These are phyloP conservation scores for Liolophura sinensis DNA, from an alignment of 1,140 invertebrate species.

Conservation along the genomic window DNA sequence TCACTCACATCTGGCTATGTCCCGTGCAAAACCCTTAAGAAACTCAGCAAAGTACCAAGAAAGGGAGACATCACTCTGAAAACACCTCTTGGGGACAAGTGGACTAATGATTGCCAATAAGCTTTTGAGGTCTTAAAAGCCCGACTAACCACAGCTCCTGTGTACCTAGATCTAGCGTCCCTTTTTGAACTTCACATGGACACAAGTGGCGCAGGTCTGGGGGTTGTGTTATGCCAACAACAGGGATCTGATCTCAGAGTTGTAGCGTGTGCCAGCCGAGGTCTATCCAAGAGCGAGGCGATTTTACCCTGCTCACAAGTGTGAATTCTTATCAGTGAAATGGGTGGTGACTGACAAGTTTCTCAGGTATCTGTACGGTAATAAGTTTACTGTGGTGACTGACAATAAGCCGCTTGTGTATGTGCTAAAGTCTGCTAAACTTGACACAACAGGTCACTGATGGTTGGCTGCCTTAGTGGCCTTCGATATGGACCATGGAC, in stretches of 20 bases:
- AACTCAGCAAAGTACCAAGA: no score
- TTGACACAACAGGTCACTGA: no score
- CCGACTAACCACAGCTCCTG: conserved; percentile 11
- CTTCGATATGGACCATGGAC: conserved; percentile 6
- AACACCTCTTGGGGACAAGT: conserved; percentile 11
- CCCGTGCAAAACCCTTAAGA: no score
- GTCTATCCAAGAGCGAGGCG: conserved; percentile 9
- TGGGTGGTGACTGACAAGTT: conserved; percentile 24
- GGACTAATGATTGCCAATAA: conserved; percentile 13
- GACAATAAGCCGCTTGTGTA: conserved; percentile 2
- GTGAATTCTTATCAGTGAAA: conserved; percentile 25
- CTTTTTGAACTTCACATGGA: conserved; percentile 36
- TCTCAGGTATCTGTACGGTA: conserved; percentile 9
- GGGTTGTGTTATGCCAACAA: conserved; percentile 37
- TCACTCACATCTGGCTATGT: no score
- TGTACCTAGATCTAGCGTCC: conserved; percentile 18
- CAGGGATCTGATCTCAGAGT: conserved; percentile 17
- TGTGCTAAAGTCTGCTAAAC: conserved; percentile 2
- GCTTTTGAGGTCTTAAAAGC: conserved; percentile 26
- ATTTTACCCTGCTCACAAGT: conserved; percentile 19
- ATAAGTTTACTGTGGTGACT: conserved; percentile 8
- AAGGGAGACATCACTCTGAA: no score
- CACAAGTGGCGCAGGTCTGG: conserved; percentile 24
- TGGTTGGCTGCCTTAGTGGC: no score
- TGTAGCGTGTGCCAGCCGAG: conserved; percentile 23